Evolutionary conservation across 2,888 invertebrate genomes (phyloP).

Genomic region (Mechanitis mazaeus): DNA sequence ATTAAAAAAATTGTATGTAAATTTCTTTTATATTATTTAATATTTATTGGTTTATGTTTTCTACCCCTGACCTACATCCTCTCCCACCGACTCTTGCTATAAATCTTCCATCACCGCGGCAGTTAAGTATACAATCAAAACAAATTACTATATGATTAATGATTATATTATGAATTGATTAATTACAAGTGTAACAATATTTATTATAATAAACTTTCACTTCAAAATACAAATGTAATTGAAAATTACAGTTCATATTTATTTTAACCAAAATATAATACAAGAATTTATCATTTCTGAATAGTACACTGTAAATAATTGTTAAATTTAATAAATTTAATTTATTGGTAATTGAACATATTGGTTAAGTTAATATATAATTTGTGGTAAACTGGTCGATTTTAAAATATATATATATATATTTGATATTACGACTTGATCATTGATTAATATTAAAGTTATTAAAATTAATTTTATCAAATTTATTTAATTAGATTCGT

Average conservation of each 20-base stretch:
- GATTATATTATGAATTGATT: slow-evolving; percentile 1
- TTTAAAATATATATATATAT: too few species aligned
- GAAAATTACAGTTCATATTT: neutral
- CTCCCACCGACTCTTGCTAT: neutral
- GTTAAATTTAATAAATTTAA: too few species aligned
- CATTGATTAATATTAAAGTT: too few species aligned
- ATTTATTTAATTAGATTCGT: too few species aligned
- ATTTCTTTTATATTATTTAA: neutral
- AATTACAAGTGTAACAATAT: neutral
- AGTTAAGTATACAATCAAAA: slow-evolving; percentile 28
- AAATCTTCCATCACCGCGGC: neutral
- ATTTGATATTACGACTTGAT: too few species aligned
- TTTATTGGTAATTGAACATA: too few species aligned
- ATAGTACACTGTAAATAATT: too few species aligned
- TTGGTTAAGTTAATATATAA: too few species aligned
- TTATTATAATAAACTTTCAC: neutral
- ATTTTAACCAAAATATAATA: too few species aligned
- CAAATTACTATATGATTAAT: slow-evolving; percentile 34
- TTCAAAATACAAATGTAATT: neutral
- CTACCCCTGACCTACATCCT: neutral
- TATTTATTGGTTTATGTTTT: neutral
- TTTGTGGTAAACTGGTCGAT: too few species aligned
- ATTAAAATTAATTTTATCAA: too few species aligned
- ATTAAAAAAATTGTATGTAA: neutral
- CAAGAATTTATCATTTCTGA: too few species aligned